phyloP scores from a whole-genome alignment of 2,797 vertebrate species.

The Pseudochromis fuscus region DNA sequence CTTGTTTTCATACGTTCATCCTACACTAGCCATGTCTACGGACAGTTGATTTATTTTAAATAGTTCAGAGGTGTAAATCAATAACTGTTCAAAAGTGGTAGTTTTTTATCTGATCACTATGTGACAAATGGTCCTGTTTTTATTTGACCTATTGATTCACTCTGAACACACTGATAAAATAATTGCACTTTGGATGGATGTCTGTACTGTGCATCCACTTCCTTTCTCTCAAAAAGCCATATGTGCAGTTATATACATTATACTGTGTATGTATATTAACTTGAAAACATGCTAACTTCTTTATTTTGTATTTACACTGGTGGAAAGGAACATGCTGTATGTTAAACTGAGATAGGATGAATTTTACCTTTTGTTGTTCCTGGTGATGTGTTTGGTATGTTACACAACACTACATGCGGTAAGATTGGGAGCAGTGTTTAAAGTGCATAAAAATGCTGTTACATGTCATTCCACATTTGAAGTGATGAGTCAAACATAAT shows the following conservation, averaged over 20 bases:
- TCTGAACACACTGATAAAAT: not conserved
- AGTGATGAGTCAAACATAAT: not conserved
- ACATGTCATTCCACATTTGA: not conserved
- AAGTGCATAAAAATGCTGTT: no score
- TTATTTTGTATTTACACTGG: not conserved
- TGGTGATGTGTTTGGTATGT: not conserved
- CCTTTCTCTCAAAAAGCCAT: not conserved
- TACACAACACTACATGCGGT: not conserved
- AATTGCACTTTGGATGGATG: not conserved
- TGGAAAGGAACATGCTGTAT: not conserved
- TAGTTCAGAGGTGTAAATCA: not conserved
- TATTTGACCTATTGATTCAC: not conserved
- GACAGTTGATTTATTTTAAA: not conserved
- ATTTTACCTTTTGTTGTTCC: not conserved
- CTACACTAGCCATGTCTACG: constrained; percentile 6
- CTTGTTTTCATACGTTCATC: constrained; percentile 30
- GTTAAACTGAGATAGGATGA: not conserved
- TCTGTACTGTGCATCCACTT: not conserved
- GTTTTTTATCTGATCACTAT: not conserved
- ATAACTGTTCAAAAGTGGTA: no score
- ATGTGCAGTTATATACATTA: not conserved
- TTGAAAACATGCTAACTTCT: not conserved
- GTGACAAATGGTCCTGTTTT: not conserved
- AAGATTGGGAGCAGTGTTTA: not conserved
- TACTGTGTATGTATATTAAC: not conserved